Evolutionary conservation across 2,888 invertebrate species (phyloP).

Genomic region (Pandemis cinnamomeana): DNA sequence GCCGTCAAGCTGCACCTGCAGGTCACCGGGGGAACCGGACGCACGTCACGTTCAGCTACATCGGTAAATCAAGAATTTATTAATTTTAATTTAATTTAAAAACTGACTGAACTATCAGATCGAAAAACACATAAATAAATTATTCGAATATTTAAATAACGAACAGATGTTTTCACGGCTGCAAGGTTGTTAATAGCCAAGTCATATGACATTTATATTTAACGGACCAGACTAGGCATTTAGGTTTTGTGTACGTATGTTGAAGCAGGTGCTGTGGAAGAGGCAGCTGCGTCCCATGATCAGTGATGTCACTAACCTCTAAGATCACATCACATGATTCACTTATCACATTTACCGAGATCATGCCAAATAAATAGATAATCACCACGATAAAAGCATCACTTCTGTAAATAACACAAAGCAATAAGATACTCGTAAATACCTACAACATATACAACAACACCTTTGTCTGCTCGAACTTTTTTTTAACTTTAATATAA

Average conservation of each 20-base stretch:
- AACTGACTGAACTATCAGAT: background rate
- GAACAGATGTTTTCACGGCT: conserved; percentile 16
- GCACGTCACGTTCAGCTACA: conserved; percentile 77
- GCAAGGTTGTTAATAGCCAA: background rate
- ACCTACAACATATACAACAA: background rate
- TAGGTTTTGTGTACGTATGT: background rate
- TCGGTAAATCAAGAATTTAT: conserved; percentile 54
- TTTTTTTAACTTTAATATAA: too few species aligned
- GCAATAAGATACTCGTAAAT: conserved; percentile 7
- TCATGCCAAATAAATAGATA: conserved; percentile 70
- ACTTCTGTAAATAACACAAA: conserved; percentile 3
- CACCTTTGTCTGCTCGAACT: background rate
- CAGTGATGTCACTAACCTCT: conserved; percentile 36
- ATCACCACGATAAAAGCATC: conserved; percentile 47
- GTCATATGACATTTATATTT: conserved; percentile 5
- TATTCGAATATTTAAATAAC: background rate
- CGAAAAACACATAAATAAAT: conserved; percentile 3
- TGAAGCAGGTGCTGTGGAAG: conserved; percentile 17
- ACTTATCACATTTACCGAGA: conserved; percentile 68
- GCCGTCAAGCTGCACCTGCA: conserved; percentile 77
- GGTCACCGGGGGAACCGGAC: conserved; percentile 74
- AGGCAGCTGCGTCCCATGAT: conserved; percentile 18
- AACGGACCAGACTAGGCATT: background rate
- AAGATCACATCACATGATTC: conserved; percentile 65
- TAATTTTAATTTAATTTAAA: background rate